Evolutionary conservation across 2,113 vertebrate genomes (phyloP), one percentile per base, ranked within the genome.

Genomic region (Lampris incognitus): DNA sequence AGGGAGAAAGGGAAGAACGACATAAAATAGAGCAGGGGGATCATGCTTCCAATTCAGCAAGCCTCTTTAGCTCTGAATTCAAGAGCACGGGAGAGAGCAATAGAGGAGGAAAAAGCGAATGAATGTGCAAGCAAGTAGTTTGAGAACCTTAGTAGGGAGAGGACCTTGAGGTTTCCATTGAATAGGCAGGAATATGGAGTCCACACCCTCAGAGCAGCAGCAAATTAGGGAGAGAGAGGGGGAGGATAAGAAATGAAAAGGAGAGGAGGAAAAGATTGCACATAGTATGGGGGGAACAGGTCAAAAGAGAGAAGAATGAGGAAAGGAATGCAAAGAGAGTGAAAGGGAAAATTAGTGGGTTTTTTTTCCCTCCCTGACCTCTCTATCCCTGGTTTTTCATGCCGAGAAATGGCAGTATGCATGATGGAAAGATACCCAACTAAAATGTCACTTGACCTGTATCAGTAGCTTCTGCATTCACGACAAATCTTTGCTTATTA

Each of bases 121-220:
- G 81, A 72, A 76, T 83, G 81, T 85, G 81, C 83, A 82, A 71
- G 68, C 65, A 83, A 73, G 54, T 79, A 66, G 78, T 86, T 87
- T 24, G 24, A 24, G 24, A 24, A 24, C 24, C 24, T 24, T 24
- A 24, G 24, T 24, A 24, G 82, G 82, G 74, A 85, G 67, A 78
- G 78, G 79, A 74, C 76, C 76, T 61, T 81, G 60, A 82, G 46
- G 74, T 71, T 84, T 76, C 85, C 67, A 78, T 65, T 69, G 76
- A 79, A 86, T 72, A 79, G 74, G 44, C 65, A 72, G 78, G 76
- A 37, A 85, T 87, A 89, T 77, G 56, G 60, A 77, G 70, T 79
- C 73, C 55, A 58, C 55, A 74, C 64, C 44, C 39, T 63, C 50
- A 74, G 48, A 24, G 24, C 24, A 24, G 24, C 24, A 24, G 24